A percentile compares a stretch with the other conserved stretches of the same genome.
phyloP scores from a whole-genome alignment of 2,113 vertebrate genomes.

The Puntigrus tetrazona region DNA sequence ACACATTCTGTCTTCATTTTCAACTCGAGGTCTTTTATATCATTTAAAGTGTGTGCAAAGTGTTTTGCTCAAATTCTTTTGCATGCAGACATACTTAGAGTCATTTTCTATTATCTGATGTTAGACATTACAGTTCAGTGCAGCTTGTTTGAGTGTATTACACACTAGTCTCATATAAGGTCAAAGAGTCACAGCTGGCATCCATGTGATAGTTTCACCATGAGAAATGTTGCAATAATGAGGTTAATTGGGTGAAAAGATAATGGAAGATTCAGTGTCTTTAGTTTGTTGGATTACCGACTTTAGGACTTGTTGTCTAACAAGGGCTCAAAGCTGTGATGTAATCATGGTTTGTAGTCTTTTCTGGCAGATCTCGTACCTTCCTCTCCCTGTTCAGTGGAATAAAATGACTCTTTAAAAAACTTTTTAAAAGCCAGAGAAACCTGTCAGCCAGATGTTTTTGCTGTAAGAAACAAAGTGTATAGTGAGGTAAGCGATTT shows the following conservation, averaged over 20 bases:
- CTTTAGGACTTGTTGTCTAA: conserved; percentile 66
- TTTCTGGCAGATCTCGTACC: conserved; percentile 48
- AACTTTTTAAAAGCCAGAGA: conserved; percentile 70
- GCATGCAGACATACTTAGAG: background rate
- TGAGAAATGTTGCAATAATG: conserved; percentile 59
- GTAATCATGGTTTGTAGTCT: conserved; percentile 73
- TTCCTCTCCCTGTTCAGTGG: conserved; percentile 65
- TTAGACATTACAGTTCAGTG: background rate
- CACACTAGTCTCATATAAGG: conserved; percentile 66
- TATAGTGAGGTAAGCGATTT: conserved; percentile 83
- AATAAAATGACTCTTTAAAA: conserved; percentile 75
- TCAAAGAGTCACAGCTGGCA: conserved; percentile 54
- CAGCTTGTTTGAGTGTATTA: background rate
- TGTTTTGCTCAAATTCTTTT: background rate
- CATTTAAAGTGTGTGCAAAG: background rate
- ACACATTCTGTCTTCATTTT: background rate
- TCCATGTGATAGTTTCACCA: background rate
- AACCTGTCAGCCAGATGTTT: conserved; percentile 85
- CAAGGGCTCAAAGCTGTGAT: conserved; percentile 69
- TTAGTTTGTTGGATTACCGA: conserved; percentile 68
- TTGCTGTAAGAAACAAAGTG: conserved; percentile 86
- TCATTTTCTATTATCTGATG: background rate
- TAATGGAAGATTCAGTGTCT: conserved; percentile 75
- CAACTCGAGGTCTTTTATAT: background rate
- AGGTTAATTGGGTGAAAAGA: conserved; percentile 77